Evolutionary conservation across 2,888 invertebrate genomes (phyloP), one percentile per base, ranked within the genome.

Genomic region (Epiblema foenella): DNA sequence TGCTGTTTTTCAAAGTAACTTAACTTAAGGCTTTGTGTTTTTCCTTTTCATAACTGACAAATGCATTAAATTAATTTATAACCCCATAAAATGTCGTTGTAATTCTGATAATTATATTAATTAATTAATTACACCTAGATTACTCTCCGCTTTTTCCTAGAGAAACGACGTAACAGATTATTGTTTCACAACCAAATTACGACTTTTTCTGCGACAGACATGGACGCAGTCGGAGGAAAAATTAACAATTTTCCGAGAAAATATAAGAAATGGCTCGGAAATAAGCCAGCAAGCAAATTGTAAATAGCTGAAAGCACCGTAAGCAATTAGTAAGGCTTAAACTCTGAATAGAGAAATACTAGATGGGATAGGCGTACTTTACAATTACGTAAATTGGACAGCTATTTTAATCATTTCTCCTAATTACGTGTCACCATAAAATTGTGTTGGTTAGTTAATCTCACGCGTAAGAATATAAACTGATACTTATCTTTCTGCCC

Each of bases 211-310:
- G 42, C 15, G 42, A 20, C 9, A 2, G 18, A 1, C 18, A 12
- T 56, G 54, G 46, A 15, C 24, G 18, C 24, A 33, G 42, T 46
- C n/a, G 42, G 15, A 9, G 68, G 46, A 68, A 62, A 62, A 69
- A 64, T 64, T 67, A 42, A 46, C 58, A 56, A 64, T 60, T 58
- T 69, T 49, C 56, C 18, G 7, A 17, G 59, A 33, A 65, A 65
- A 51, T 72, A 60, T 65, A 65, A 65, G 65, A 37, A 68, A 62
- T 67, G 39, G 66, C 54, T 49, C 68, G 63, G 59, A 72, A 80
- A 80, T 78, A 75, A 80, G 78, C 75, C 77, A 72, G 77, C 75
- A 75, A 77, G 78, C 77, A 78, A 79, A 82, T 78, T 77, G 73
- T 75, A 75, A 78, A 79, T 77, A 73, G 77, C 78, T 77, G 74